phyloP scores from a whole-genome alignment of 2,888 invertebrate species.

The Caenorhabditis virilis region DNA sequence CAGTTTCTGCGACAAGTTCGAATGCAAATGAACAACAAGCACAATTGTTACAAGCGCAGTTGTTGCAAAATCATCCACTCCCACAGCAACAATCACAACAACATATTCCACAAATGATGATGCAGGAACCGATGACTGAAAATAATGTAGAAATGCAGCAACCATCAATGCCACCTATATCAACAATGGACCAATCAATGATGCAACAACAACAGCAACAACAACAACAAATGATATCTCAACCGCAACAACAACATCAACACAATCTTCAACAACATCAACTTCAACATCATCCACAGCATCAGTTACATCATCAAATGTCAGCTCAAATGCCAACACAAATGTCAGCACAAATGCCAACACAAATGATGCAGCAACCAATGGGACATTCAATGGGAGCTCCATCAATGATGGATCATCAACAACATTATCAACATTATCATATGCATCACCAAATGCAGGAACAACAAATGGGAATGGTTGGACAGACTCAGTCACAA shows the following conservation, averaged over 20 bases:
- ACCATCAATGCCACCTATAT: neutral
- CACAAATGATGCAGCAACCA: too few relatives aligned
- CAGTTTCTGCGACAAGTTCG: constrained; percentile 2
- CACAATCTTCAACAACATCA: constrained; percentile 9
- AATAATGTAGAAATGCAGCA: neutral
- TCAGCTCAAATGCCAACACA: too few relatives aligned
- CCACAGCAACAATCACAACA: neutral
- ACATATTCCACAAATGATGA: neutral
- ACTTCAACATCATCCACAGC: constrained; percentile 16
- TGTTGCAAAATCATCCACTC: constrained; percentile 4
- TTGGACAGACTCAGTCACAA: neutral
- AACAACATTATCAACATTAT: constrained; percentile 1
- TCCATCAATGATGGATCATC: too few relatives aligned
- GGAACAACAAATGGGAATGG: constrained; percentile 1
- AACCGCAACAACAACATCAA: constrained; percentile 8
- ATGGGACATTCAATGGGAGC: too few relatives aligned
- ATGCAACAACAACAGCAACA: constrained; percentile 3
- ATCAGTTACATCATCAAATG: constrained; percentile 9
- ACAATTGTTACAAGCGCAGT: constrained; percentile 1
- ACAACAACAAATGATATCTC: too few relatives aligned
- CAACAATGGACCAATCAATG: neutral
- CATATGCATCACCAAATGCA: constrained; percentile 3
- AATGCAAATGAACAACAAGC: constrained; percentile 4
- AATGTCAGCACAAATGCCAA: too few relatives aligned
- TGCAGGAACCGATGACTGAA: neutral